Evolutionary conservation across 2,797 vertebrate species (phyloP).

Genomic region (Cynodonichthys magdalenae): DNA sequence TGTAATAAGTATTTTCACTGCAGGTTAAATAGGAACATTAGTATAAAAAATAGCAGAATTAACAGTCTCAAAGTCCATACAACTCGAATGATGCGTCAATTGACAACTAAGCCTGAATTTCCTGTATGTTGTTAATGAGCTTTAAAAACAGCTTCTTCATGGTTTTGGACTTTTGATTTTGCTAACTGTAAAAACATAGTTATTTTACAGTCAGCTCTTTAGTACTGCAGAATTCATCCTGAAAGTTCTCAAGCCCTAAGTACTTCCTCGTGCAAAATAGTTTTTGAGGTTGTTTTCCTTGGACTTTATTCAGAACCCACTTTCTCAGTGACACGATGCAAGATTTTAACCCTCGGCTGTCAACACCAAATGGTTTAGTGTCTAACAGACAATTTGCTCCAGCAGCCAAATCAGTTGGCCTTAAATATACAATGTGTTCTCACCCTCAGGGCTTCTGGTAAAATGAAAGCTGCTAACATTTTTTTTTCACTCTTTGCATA

Average conservation of each 20-base stretch:
- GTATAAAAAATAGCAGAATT: no score
- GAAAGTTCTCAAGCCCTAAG: background rate
- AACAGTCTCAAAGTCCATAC: no score
- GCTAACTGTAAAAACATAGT: background rate
- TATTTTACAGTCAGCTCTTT: background rate
- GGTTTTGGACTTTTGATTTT: background rate
- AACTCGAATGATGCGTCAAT: no score
- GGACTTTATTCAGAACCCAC: background rate
- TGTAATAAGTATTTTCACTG: no score
- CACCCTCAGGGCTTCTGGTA: conserved; percentile 4
- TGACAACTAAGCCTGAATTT: background rate
- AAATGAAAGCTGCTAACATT: conserved; percentile 3
- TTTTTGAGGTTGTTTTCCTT: background rate
- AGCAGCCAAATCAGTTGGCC: conserved; percentile 20
- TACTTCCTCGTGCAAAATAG: background rate
- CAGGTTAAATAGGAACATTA: no score
- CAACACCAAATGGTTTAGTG: conserved; percentile 11
- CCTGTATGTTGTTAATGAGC: conserved; percentile 2
- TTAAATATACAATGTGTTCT: background rate
- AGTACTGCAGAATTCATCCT: background rate
- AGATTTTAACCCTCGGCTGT: conserved; percentile 25
- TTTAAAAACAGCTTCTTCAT: background rate
- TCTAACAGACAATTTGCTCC: conserved; percentile 6
- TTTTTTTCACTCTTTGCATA: background rate
- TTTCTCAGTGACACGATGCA: conserved; percentile 4